A percentile compares a stretch with the other conserved stretches of the same genome.
These are phyloP conservation scores for Pissodes strobi DNA, from an alignment of 1,140 invertebrate species.

Conservation along the genomic window DNA sequence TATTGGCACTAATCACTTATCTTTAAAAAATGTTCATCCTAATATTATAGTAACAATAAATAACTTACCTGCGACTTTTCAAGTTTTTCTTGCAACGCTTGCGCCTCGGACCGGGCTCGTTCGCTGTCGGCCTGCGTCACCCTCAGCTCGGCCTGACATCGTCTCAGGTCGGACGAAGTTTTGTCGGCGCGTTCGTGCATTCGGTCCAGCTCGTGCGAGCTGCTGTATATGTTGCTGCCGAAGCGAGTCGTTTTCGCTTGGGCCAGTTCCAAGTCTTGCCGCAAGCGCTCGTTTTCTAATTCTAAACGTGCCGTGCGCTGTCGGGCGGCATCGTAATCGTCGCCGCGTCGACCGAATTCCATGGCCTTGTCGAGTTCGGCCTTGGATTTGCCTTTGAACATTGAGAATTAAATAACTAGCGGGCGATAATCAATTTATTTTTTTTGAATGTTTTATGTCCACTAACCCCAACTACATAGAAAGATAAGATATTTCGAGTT, in stretches of 20 bases:
- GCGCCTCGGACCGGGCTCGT: slow-evolving; percentile 78
- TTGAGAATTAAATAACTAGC: background rate
- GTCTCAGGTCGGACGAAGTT: slow-evolving; percentile 77
- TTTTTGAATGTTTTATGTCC: no score
- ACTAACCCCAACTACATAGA: no score
- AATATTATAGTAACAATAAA: no score
- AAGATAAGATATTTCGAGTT: no score
- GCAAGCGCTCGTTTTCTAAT: slow-evolving; percentile 86
- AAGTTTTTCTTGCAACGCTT: slow-evolving; percentile 86
- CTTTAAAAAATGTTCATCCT: no score
- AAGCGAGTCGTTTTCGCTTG: slow-evolving; percentile 72
- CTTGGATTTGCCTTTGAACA: slow-evolving; percentile 75
- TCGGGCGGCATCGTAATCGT: slow-evolving; percentile 88
- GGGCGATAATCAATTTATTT: no score
- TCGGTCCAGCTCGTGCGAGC: slow-evolving; percentile 62
- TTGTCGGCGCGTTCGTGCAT: slow-evolving; percentile 89
- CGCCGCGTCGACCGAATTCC: slow-evolving; percentile 84
- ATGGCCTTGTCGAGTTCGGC: slow-evolving; percentile 89
- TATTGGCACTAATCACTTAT: no score
- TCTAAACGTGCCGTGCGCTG: slow-evolving; percentile 83
- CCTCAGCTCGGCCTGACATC: slow-evolving; percentile 83
- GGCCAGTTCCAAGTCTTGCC: slow-evolving; percentile 82
- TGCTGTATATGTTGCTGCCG: slow-evolving; percentile 58
- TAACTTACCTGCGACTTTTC: slow-evolving; percentile 79
- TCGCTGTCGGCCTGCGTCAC: slow-evolving; percentile 87